phyloP scores from a whole-genome alignment of 2,113 vertebrate species.

The Hucho hucho region DNA sequence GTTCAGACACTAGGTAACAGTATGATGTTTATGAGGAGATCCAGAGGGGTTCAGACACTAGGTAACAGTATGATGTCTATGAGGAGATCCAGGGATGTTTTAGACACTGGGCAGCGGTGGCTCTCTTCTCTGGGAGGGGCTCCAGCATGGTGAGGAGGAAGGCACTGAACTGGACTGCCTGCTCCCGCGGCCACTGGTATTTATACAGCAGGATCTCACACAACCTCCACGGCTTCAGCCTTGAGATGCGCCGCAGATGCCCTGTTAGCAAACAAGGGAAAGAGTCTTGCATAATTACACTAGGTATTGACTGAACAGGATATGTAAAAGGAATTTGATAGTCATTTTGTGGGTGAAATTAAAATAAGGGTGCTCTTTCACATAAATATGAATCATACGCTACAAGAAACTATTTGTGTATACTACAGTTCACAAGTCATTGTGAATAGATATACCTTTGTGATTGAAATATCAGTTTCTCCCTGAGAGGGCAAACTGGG shows the following conservation, averaged over 20 bases:
- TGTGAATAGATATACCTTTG: slow-evolving; percentile 65
- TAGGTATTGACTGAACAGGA: too few species aligned
- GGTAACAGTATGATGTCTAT: slow-evolving; percentile 81
- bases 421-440: background rate
- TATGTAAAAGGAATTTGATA: too few species aligned
- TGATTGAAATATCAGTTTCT: slow-evolving; percentile 90
- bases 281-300: too few species aligned
- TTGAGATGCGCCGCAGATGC: slow-evolving; percentile 88
- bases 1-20: slow-evolving; percentile 77
- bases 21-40: too few species aligned
- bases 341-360: too few species aligned
- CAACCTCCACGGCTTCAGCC: slow-evolving; percentile 93
- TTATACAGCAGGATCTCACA: slow-evolving; percentile 93
- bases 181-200: slow-evolving; percentile 88
- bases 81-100: slow-evolving; percentile 89
- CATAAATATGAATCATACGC: too few species aligned
- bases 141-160: slow-evolving; percentile 95
- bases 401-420: background rate
- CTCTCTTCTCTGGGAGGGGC: slow-evolving; percentile 86
- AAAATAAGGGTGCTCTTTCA: too few species aligned
- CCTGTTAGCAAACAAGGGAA: slow-evolving; percentile 65
- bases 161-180: slow-evolving; percentile 88
- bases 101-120: slow-evolving; percentile 90
- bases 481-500: slow-evolving; percentile 87
- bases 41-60: slow-evolving; percentile 94